Base-by-base conservation (phyloP, 2,797 vertebrate species). In the Morus bassanus region DNA sequence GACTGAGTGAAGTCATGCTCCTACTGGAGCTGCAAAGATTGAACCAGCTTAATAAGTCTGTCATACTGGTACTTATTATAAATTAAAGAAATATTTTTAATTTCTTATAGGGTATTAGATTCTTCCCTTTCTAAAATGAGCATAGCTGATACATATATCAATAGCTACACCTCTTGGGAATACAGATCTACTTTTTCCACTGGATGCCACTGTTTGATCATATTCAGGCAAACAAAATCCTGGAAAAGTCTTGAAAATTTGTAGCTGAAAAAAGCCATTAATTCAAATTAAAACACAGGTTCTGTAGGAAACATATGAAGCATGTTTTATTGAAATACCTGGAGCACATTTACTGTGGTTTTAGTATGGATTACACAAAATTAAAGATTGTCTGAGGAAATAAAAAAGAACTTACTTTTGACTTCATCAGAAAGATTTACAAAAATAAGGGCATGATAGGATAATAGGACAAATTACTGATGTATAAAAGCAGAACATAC, bases 201-300 rank as follows among this genome's bases (percentile, higher is more conserved):
- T 72, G 96, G 90, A 97, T 96, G 92, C 93, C 94, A 96, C 92
- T 96, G 76, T 96, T 95, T 96, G 85, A 96, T 97, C 74, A 93
- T 59, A 91, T 89, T 96, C 90, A 84, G 82, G 69, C 22, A 30
- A 88, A 90, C 9, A 83, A 89, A 93, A 57, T 67, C 64, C 63
- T 69, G 25, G 14, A 48, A 93, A 76, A 31, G 31, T 85, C 10
- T 30, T 85, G 48, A 80, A 67, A 91, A 90, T 60, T 57, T 18
- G 13, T 77, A 87, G 11, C 18, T 91, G 46, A 60, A 79, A 95
- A 33, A 91, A 94, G 1, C 4, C 1, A 37, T 86, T 92, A 80
- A 85, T 85, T 85, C 28, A 94, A 84, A 76, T 84, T 89, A 88
- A 94, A 96, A 77, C 5, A 43, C 6, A 25, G 3, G 9, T 27